Evolutionary conservation across 92 coral and sea anemone species (phyloP).

Genomic region (Pocillopora grandis): DNA sequence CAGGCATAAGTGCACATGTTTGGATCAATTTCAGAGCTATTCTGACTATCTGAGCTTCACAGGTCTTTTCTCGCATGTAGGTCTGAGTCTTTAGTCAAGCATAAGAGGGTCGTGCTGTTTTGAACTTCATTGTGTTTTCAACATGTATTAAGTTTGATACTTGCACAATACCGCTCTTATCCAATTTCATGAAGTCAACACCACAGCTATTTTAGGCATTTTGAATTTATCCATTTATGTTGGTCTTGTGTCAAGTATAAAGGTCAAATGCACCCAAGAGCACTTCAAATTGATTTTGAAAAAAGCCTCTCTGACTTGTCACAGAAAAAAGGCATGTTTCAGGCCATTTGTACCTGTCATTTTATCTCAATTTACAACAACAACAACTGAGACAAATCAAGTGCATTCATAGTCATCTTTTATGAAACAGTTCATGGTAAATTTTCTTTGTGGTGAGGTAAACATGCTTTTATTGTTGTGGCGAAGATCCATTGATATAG

Average conservation of each 20-base stretch:
- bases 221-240: neutral
- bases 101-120: conserved; percentile 16
- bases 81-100: neutral
- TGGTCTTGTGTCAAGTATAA: conserved; percentile 1
- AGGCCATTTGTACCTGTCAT: no score
- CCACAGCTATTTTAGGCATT: conserved; percentile 17
- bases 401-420: no score
- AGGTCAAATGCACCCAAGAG: neutral
- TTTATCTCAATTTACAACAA: no score
- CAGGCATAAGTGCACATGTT: no score
- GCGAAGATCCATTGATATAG: neutral
- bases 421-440: no score
- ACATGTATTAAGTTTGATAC: neutral
- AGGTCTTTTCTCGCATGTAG: neutral
- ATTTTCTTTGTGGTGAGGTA: no score
- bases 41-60: neutral
- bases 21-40: no score
- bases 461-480: neutral
- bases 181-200: conserved; percentile 18
- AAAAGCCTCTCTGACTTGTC: neutral
- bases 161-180: conserved; percentile 13
- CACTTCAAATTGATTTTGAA: conserved; percentile 3
- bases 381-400: no score
- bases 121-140: neutral
- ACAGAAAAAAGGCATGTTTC: neutral